These are phyloP conservation scores for Lasius platythorax DNA, from an alignment of 2,888 invertebrate genomes.

Conservation along the genomic window DNA sequence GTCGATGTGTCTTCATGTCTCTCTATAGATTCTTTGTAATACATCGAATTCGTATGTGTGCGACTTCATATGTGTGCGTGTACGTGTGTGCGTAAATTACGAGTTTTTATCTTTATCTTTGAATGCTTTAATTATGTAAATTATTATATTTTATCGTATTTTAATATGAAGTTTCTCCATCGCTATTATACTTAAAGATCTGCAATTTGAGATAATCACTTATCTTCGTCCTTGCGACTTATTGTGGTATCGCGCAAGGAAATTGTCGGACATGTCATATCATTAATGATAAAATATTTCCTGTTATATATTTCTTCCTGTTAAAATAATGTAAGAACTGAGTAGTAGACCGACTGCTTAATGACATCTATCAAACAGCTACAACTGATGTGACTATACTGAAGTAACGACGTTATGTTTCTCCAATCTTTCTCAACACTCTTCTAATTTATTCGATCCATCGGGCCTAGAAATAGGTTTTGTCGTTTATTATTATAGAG, in stretches of 20 bases:
- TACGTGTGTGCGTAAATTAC: too few relatives aligned
- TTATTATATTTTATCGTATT: neutral
- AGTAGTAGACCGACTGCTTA: too few relatives aligned
- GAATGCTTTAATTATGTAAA: neutral
- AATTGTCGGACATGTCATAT: slow-evolving; percentile 10
- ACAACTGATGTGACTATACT: neutral
- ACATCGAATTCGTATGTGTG: too few relatives aligned
- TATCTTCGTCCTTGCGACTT: slow-evolving; percentile 2
- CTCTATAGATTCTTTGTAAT: too few relatives aligned
- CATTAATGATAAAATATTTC: slow-evolving; percentile 35
- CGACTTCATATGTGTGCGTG: too few relatives aligned
- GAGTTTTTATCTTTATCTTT: too few relatives aligned
- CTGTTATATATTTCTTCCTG: neutral
- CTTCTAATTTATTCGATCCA: neutral
- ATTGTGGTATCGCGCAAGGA: slow-evolving; percentile 19
- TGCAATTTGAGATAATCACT: slow-evolving; percentile 7
- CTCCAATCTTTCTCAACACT: slow-evolving; percentile 16
- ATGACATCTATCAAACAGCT: neutral
- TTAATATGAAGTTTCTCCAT: neutral
- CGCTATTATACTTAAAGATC: neutral
- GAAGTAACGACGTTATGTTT: neutral
- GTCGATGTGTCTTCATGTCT: too few relatives aligned
- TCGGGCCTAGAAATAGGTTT: slow-evolving; percentile 32
- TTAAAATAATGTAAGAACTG: slow-evolving; percentile 7
- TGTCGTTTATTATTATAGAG: slow-evolving; percentile 71